Base-by-base conservation (phyloP, 30 jellyfish, hydroid and myxozoan genomes). In the Aurelia sp. region DNA sequence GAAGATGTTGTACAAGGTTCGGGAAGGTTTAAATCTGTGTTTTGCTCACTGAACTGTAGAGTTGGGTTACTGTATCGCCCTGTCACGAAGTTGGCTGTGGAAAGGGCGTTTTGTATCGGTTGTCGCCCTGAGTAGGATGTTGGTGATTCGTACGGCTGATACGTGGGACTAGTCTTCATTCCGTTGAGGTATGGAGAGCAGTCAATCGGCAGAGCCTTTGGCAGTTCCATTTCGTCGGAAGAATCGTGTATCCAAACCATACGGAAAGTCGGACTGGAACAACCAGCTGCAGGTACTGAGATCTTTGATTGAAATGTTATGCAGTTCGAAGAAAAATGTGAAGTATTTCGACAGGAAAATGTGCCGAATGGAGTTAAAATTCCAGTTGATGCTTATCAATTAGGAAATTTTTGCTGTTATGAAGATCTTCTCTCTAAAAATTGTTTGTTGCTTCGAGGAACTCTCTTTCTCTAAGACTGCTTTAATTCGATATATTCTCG, bases 231-330 rank as follows among this genome's bases (percentile, higher is more conserved):
- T 75, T 82, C 91, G 21, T 69, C 91, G 0, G 91, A 68, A 8
- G 91, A 70, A 82, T 82, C 91, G 67, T 61, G 41, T 82, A 82
- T 16, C 91, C 91, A 82, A 82, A 82, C 91, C 91, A 82, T 82
- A 55, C 91, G 91, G 91, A 82, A 41, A 50, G 58, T 65, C 19
- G 50, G 15, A 44, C 55, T 44, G 55, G 55, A 9, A 44, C 10
- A 0, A 44, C 55, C 33, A 40, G 76, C 76, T 21, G 17, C 41
- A 66, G n/a, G 15, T 21, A 48, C 53, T 10, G 44, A 66, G 21
- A 48, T 48, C 44, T 18, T 66, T 33, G 44, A 8, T 18, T 11
- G 33, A 66, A 66, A 66, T 18, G 44, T 3, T 40, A 66, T 20
- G 50, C 21, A 66, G 44, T 66, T 66, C 44, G 53, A 48, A 48